These are phyloP conservation scores for Stegodyphus mimosarum DNA, from an alignment of 1,140 invertebrate genomes.

Conservation along the genomic window DNA sequence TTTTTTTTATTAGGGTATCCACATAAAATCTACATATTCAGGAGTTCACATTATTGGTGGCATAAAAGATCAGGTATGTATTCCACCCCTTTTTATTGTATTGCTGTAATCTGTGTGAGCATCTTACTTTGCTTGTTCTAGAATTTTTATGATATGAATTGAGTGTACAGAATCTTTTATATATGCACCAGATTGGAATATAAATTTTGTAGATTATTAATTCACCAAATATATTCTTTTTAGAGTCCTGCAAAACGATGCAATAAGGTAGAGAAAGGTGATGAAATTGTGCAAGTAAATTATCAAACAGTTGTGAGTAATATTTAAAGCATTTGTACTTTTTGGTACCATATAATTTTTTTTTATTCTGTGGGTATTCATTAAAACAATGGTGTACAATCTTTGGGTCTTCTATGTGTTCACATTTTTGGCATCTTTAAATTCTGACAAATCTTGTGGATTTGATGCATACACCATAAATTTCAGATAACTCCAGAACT, in stretches of 20 bases:
- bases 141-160: conserved; percentile 67
- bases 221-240: neutral
- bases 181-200: neutral
- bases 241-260: conserved; percentile 75
- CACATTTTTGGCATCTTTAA: too few species aligned
- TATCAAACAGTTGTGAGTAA: conserved; percentile 82
- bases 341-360: neutral
- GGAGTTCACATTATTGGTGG: conserved; percentile 87
- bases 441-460: too few species aligned
- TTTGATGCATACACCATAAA: too few species aligned
- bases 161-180: neutral
- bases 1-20: conserved; percentile 76
- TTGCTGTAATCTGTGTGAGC: conserved; percentile 62
- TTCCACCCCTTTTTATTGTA: too few species aligned
- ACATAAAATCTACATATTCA: conserved; percentile 85
- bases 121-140: neutral
- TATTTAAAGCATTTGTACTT: neutral
- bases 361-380: too few species aligned
- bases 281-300: conserved; percentile 93
- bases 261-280: conserved; percentile 90
- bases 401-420: too few species aligned
- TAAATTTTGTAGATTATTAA: neutral
- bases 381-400: too few species aligned
- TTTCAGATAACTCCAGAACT: too few species aligned
- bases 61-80: conserved; percentile 79